Base-by-base conservation (phyloP, 2,797 vertebrate species). In the Crocidura indochinensis region DNA sequence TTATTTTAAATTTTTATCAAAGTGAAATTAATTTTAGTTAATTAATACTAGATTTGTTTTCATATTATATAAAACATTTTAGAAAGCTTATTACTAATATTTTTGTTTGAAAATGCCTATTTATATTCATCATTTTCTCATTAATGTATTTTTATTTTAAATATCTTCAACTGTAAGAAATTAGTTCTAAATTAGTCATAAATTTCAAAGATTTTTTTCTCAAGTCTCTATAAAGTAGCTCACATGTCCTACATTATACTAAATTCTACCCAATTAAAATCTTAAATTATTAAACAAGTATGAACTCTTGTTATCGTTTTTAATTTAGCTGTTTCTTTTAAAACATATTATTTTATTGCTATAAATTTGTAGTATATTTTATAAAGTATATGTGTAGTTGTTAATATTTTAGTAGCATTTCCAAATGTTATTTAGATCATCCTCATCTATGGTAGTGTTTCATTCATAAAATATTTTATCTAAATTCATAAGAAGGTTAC, bases 211-310 rank as follows among this genome's bases (percentile, higher is more conserved):
- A 27, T 44, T 73, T 38, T 91, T 38, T 87, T 11, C 14, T 76
- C 53, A 84, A 38, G 0, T 83, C 51, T 65, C 77, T 17, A 62
- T 86, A 81, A 92, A 92, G 71, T 62, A 79, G 85, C 71, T 26
- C 29, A 83, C 29, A 24, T 44, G 1, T 38, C 47, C 10, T 85
- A 26, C 69, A 79, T 56, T 67, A 87, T 29, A 86, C 87, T 26
- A 77, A 80, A 84, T 80, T 49, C 10, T 51, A 5, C 7, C 44
- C 22, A 27, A 69, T n/a, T n/a, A 46, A 38, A 7, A 10, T 47
- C 24, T 26, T 44, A 82, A 90, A 14, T 71, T 19, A 49, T 82
- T 53, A 46, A 44, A 0, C 17, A 14, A 6, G 10, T 0, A 5
- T 68, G 0, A 29, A 31, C 51, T 56, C 85, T 60, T 73, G 38